Conservation (phyloP, 2,888 invertebrate species). For the Phorcus lineatus region DNA sequence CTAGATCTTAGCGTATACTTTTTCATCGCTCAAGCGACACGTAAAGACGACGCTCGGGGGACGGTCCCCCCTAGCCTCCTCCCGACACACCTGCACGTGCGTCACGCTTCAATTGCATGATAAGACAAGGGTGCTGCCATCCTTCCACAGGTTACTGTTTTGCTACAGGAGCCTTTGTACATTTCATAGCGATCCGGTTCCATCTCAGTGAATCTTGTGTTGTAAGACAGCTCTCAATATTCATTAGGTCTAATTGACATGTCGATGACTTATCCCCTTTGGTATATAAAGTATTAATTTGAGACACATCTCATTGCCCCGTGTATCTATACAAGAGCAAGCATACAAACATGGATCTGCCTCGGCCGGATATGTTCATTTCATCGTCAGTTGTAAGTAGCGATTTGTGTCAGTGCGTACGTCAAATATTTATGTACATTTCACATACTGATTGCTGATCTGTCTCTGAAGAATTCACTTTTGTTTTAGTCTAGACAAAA, state of each 20-base stretch:
- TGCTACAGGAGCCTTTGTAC: background rate
- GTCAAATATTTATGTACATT: conserved; percentile 15
- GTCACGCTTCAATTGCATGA: background rate
- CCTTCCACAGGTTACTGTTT: background rate
- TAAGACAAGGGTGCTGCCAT: background rate
- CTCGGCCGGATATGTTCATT: background rate
- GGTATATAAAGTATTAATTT: conserved; percentile 23
- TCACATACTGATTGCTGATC: background rate
- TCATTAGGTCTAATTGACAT: conserved; percentile 14
- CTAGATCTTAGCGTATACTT: background rate
- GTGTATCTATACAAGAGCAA: background rate
- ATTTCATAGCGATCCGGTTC: background rate
- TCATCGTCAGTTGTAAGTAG: background rate
- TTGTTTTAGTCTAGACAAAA: too few relatives aligned
- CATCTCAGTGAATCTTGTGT: background rate
- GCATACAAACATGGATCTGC: background rate
- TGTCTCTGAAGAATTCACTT: too few relatives aligned
- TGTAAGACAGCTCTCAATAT: conserved; percentile 1
- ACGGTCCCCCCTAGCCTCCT: background rate
- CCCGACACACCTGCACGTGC: conserved; percentile 10
- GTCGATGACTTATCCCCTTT: conserved; percentile 6
- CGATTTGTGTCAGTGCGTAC: too few relatives aligned
- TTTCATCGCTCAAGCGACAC: background rate
- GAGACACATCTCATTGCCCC: conserved; percentile 2
- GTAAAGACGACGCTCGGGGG: background rate